These are phyloP conservation scores for Laticauda laticaudata DNA, from an alignment of 2,113 vertebrate species.

Conservation along the genomic window DNA sequence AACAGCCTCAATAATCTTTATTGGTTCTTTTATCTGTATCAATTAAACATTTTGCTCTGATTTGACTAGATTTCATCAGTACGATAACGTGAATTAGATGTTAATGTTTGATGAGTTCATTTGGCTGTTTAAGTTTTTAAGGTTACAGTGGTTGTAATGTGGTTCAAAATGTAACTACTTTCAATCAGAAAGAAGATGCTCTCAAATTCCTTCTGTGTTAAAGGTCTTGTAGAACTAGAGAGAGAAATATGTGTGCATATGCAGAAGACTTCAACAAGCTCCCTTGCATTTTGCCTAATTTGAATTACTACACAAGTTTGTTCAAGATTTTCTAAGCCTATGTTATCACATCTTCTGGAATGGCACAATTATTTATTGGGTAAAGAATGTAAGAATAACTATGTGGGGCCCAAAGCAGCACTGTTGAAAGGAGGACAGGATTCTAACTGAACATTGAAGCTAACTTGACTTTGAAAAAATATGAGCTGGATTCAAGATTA, in stretches of 20 bases:
- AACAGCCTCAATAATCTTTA: not conserved
- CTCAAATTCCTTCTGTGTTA: not conserved
- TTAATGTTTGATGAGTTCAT: not conserved
- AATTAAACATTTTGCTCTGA: not conserved
- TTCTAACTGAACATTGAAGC: no score
- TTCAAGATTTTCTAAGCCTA: not conserved
- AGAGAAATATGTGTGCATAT: not conserved
- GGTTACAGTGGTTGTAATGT: not conserved
- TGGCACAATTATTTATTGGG: not conserved
- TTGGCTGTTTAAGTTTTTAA: not conserved
- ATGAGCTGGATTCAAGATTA: not conserved
- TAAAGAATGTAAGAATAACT: not conserved
- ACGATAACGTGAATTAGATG: not conserved
- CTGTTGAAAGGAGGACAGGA: no score
- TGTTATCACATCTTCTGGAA: not conserved
- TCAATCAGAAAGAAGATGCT: not conserved
- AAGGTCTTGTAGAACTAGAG: no score
- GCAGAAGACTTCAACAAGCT: not conserved
- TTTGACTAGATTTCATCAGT: not conserved
- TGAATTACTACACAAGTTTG: not conserved
- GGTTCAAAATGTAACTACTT: not conserved
- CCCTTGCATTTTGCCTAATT: not conserved
- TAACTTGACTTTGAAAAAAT: not conserved
- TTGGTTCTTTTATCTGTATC: not conserved
- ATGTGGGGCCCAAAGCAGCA: no score